Evolutionary conservation across 2,888 invertebrate genomes (phyloP).

Genomic region (Adela reaumurella): DNA sequence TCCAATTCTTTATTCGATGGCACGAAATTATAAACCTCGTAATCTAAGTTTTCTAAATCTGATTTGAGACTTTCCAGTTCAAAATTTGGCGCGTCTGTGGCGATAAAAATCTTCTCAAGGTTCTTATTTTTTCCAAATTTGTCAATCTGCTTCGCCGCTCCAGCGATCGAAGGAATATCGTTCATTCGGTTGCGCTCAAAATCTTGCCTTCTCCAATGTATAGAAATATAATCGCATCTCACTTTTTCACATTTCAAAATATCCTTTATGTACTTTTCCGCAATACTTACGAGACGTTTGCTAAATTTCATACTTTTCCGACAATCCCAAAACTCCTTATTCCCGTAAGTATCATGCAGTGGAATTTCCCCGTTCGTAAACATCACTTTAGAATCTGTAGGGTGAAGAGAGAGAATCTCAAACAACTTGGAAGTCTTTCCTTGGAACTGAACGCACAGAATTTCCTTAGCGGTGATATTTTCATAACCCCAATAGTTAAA

Average conservation of each 20-base stretch:
- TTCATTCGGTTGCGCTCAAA: slow-evolving; percentile 72
- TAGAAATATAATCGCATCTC: slow-evolving; percentile 69
- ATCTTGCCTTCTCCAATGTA: slow-evolving; percentile 87
- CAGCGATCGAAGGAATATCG: slow-evolving; percentile 74
- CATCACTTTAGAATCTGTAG: slow-evolving; percentile 53
- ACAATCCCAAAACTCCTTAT: slow-evolving; percentile 77
- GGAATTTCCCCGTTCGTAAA: slow-evolving; percentile 82
- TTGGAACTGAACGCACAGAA: slow-evolving; percentile 80
- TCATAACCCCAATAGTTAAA: slow-evolving; percentile 68
- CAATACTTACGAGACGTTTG: slow-evolving; percentile 60
- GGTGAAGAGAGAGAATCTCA: slow-evolving; percentile 50
- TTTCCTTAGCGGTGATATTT: slow-evolving; percentile 61
- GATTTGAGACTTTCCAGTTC: slow-evolving; percentile 48
- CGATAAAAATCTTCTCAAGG: slow-evolving; percentile 64
- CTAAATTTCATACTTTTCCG: slow-evolving; percentile 91
- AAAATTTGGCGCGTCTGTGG: slow-evolving; percentile 73
- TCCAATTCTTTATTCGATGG: slow-evolving; percentile 46
- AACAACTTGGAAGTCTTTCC: slow-evolving; percentile 66
- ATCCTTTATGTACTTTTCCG: slow-evolving; percentile 55
- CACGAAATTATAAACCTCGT: slow-evolving; percentile 25
- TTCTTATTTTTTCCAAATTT: slow-evolving; percentile 45
- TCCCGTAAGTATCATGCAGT: slow-evolving; percentile 85
- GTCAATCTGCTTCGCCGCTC: slow-evolving; percentile 72
- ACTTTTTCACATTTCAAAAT: slow-evolving; percentile 24
- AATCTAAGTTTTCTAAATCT: slow-evolving; percentile 31